A percentile compares a stretch with the other conserved stretches of the same genome.
Conservation (phyloP, 1,140 invertebrate species). For the Anastatus disparis region DNA sequence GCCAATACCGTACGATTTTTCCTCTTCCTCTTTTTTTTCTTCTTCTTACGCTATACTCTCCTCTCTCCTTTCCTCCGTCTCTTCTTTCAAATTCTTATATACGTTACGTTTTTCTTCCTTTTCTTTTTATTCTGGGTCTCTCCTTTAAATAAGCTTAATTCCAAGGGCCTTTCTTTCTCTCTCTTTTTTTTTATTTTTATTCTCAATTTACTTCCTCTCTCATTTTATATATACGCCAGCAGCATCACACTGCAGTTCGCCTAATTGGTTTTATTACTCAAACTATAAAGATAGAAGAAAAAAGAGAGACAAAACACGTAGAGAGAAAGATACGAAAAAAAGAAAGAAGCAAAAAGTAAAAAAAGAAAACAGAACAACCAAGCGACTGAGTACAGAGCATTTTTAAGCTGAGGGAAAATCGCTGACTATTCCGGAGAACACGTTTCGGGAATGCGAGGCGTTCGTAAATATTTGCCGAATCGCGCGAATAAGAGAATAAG, state of each 20-base stretch:
- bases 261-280: slow-evolving; percentile 61
- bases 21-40: slow-evolving; percentile 41
- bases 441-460: neutral
- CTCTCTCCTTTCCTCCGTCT: neutral
- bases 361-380: neutral
- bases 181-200: neutral
- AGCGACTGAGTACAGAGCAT: neutral
- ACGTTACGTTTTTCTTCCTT: neutral
- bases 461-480: slow-evolving; percentile 31
- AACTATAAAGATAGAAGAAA: too few relatives aligned
- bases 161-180: neutral
- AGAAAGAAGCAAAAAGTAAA: neutral
- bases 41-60: slow-evolving; percentile 30
- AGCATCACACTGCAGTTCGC: slow-evolving; percentile 33
- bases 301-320: neutral
- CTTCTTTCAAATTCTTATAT: neutral
- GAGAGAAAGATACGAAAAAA: neutral
- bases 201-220: neutral
- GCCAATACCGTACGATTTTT: slow-evolving; percentile 59
- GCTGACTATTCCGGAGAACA: slow-evolving; percentile 20
- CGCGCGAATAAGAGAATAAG: slow-evolving; percentile 21
- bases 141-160: slow-evolving; percentile 33
- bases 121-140: neutral
- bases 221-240: neutral
- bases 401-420: slow-evolving; percentile 23